Evolutionary conservation across 2,888 invertebrate genomes (phyloP).

Genomic region (Cetonia aurata): DNA sequence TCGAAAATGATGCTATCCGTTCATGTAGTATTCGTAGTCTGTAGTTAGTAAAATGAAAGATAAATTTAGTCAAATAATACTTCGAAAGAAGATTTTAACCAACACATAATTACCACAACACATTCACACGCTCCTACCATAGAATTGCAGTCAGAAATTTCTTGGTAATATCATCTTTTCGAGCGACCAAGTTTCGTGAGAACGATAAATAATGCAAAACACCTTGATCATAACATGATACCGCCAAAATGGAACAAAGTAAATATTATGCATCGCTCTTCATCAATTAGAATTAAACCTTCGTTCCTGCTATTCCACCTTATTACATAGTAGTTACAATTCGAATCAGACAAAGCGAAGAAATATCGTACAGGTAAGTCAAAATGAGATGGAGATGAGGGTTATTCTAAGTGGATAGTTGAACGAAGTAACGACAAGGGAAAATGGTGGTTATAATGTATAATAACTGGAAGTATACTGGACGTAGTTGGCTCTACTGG

Average conservation of each 20-base stretch:
- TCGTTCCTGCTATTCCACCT: slow-evolving; percentile 23
- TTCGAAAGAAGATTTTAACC: too few species aligned
- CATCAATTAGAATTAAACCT: slow-evolving; percentile 44
- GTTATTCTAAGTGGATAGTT: background rate
- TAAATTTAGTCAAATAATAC: too few species aligned
- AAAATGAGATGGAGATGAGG: background rate
- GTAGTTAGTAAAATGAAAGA: too few species aligned
- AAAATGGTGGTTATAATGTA: slow-evolving; percentile 16
- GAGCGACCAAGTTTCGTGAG: background rate
- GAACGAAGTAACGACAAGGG: background rate
- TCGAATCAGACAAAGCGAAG: background rate
- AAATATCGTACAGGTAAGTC: background rate
- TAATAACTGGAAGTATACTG: background rate
- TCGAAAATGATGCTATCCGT: too few species aligned
- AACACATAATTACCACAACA: too few species aligned
- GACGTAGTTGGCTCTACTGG: too few species aligned
- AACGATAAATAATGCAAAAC: slow-evolving; percentile 8
- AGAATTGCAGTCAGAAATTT: too few species aligned
- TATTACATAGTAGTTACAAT: slow-evolving; percentile 7
- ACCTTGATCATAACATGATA: slow-evolving; percentile 17
- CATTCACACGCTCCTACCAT: too few species aligned
- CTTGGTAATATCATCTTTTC: background rate
- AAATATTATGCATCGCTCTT: slow-evolving; percentile 42
- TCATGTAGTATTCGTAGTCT: too few species aligned
- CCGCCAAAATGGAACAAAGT: slow-evolving; percentile 41